phyloP scores from a whole-genome alignment of 2,888 invertebrate species.

The Drosophila austrosaltans region DNA sequence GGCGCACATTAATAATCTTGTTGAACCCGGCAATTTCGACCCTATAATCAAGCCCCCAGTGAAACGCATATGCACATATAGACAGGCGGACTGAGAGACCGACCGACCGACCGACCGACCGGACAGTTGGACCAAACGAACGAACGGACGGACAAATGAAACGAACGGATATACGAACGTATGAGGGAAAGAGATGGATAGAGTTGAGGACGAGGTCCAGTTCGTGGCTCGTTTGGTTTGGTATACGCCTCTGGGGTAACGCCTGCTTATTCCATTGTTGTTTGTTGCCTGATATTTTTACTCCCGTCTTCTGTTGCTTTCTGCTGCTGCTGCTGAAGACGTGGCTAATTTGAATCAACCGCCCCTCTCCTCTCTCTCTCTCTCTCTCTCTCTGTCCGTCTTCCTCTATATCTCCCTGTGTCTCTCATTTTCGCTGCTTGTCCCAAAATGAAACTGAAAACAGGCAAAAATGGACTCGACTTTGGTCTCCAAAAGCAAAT shows the following conservation, averaged over 20 bases:
- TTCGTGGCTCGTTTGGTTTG: conserved; percentile 64
- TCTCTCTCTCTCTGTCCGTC: conserved; percentile 66
- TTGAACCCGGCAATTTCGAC: conserved; percentile 78
- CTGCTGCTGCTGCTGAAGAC: conserved; percentile 56
- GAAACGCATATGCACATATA: conserved; percentile 77
- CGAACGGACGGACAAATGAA: conserved; percentile 40
- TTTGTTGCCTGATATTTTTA: conserved; percentile 70
- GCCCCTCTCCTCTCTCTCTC: conserved; percentile 50
- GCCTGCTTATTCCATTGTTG: conserved; percentile 79
- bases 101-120: conserved; percentile 5
- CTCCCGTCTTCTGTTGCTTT: conserved; percentile 22
- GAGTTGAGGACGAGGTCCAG: conserved; percentile 37
- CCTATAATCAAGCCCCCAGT: conserved; percentile 74
- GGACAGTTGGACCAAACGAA: conserved; percentile 9
- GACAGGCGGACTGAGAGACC: conserved; percentile 41
- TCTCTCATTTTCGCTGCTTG: conserved; percentile 75
- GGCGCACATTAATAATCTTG: conserved; percentile 78
- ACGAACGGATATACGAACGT: conserved; percentile 9
- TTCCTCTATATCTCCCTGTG: conserved; percentile 52
- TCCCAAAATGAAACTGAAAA: conserved; percentile 70
- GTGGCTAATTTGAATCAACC: conserved; percentile 79
- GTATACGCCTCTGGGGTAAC: conserved; percentile 73
- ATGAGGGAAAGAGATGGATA: conserved; percentile 4
- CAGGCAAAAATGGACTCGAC: conserved; percentile 43
- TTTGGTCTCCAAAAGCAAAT: conserved; percentile 53